These are phyloP conservation scores for Poicephalus gulielmi DNA, from an alignment of 2,113 vertebrate species.

Conservation along the genomic window DNA sequence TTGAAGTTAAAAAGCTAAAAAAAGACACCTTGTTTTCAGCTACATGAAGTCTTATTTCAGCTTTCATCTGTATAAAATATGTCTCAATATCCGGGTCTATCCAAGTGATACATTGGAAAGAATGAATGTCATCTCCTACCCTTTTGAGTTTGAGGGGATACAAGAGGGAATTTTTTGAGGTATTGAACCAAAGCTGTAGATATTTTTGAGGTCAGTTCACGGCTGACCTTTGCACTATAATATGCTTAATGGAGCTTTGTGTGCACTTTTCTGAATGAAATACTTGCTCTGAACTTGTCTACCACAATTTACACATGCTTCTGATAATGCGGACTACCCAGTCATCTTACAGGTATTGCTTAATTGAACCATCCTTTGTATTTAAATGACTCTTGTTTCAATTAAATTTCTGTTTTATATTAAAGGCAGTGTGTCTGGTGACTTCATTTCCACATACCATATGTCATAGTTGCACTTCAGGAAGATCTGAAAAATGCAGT, in stretches of 20 bases:
- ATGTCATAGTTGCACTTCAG: neutral
- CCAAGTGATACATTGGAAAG: conserved; percentile 40
- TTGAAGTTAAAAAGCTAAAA: conserved; percentile 43
- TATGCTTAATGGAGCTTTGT: neutral
- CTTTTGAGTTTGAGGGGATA: conserved; percentile 27
- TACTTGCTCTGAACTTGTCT: neutral
- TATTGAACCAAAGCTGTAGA: conserved; percentile 51
- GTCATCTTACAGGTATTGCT: neutral
- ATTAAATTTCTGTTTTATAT: neutral
- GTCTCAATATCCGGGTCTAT: conserved; percentile 42
- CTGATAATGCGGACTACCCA: neutral
- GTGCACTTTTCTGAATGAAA: neutral
- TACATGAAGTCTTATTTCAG: conserved; percentile 47
- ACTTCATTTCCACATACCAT: neutral
- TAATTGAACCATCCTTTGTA: neutral
- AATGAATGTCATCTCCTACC: conserved; percentile 36
- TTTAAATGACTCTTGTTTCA: neutral
- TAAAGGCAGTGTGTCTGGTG: neutral
- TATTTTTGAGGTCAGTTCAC: conserved; percentile 54
- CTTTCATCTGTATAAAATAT: conserved; percentile 59
- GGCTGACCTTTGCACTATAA: conserved; percentile 30
- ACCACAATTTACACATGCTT: neutral
- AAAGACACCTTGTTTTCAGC: conserved; percentile 55
- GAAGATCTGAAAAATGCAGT: neutral
- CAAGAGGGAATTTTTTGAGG: conserved; percentile 42